phyloP scores from a whole-genome alignment of 2,888 invertebrate genomes.

The Athrips mouffetella region DNA sequence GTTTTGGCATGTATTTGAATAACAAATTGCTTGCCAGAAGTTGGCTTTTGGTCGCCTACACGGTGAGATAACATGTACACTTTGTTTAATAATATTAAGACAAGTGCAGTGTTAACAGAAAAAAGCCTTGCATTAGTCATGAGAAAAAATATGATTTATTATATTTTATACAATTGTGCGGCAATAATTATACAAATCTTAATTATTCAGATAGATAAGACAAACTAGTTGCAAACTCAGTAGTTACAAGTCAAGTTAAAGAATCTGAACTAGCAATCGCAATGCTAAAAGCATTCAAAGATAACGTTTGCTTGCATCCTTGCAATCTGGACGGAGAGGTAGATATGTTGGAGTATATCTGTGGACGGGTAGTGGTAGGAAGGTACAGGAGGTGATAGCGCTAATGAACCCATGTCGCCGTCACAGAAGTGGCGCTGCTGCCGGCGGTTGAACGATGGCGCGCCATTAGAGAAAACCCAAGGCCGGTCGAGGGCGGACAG shows the following conservation, averaged over 20 bases:
- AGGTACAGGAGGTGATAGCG: slow-evolving; percentile 56
- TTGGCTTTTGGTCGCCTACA: slow-evolving; percentile 28
- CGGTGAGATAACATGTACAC: slow-evolving; percentile 1
- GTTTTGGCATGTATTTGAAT: slow-evolving; percentile 45
- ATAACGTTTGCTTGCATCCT: slow-evolving; percentile 56
- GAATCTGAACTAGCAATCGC: slow-evolving; percentile 51
- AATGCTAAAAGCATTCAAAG: slow-evolving; percentile 66
- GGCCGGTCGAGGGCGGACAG: slow-evolving; percentile 61
- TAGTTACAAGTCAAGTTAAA: slow-evolving; percentile 15
- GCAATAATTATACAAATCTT: slow-evolving; percentile 9
- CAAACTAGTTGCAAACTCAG: slow-evolving; percentile 13
- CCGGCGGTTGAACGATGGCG: slow-evolving; percentile 40
- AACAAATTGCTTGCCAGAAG: slow-evolving; percentile 42
- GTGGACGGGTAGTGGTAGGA: slow-evolving; percentile 16
- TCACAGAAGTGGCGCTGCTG: slow-evolving; percentile 59
- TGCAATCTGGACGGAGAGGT: slow-evolving; percentile 42
- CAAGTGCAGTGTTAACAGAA: neutral
- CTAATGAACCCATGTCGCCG: slow-evolving; percentile 73
- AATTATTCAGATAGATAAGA: slow-evolving; percentile 15
- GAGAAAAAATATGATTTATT: neutral
- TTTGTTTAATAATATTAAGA: slow-evolving; percentile 17
- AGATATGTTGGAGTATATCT: slow-evolving; percentile 26
- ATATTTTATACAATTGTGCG: neutral
- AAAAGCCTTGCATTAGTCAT: neutral
- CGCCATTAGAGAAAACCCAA: slow-evolving; percentile 44